A percentile compares a stretch with the other conserved stretches of the same genome.
phyloP scores from a whole-genome alignment of 1,140 invertebrate genomes.

The Papilio xuthus region DNA sequence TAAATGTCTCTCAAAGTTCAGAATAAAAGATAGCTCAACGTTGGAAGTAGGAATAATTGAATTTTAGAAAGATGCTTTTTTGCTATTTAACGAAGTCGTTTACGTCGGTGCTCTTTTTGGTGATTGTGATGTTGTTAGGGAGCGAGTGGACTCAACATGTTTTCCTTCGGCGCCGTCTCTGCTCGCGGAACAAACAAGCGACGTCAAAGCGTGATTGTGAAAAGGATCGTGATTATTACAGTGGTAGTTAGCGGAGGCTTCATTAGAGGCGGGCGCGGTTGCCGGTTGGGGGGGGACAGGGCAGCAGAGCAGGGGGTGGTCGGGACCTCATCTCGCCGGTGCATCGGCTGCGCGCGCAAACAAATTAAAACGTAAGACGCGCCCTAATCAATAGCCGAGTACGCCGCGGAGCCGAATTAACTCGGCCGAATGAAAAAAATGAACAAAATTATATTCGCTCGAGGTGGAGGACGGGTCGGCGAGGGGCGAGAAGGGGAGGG shows the following conservation, averaged over 20 bases:
- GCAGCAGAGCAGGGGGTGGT: constrained; percentile 32
- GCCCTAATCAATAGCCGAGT: constrained; percentile 81
- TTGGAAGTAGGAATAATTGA: constrained; percentile 25
- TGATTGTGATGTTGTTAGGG: constrained; percentile 24
- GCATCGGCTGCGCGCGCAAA: constrained; percentile 80
- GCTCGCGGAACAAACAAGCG: constrained; percentile 58
- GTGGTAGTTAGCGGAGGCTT: constrained; percentile 73
- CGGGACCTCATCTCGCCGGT: constrained; percentile 69
- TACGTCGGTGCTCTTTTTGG: constrained; percentile 13
- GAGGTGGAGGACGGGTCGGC: constrained; percentile 49
- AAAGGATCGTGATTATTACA: constrained; percentile 73
- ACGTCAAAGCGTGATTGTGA: constrained; percentile 70
- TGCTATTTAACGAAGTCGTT: constrained; percentile 32
- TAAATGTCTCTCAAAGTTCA: constrained; percentile 9
- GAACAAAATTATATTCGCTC: constrained; percentile 81
- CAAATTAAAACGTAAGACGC: constrained; percentile 82
- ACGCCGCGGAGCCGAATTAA: constrained; percentile 79
- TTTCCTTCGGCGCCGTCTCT: constrained; percentile 43
- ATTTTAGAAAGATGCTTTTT: constrained; percentile 27
- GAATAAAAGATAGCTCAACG: constrained; percentile 22
- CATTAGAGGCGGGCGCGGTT: constrained; percentile 61
- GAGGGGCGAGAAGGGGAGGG: background rate
- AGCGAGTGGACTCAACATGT: constrained; percentile 28
- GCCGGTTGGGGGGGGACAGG: constrained; percentile 41
- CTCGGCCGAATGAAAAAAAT: constrained; percentile 80